These are phyloP conservation scores for Grus americana DNA, from an alignment of 2,113 vertebrate species.

Conservation along the genomic window DNA sequence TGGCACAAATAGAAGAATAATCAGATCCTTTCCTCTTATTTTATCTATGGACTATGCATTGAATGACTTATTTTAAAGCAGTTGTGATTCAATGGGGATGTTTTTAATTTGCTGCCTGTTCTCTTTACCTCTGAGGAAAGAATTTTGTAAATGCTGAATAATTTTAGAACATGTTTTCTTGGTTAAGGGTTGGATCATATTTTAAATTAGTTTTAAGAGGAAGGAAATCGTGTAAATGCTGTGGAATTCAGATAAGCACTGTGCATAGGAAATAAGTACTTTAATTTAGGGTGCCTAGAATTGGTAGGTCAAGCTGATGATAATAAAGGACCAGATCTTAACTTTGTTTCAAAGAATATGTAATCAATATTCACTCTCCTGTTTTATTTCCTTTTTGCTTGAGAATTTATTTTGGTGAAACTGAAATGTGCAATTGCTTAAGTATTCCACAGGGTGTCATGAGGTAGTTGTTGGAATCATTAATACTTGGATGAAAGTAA, in stretches of 20 bases:
- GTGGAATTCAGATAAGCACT: slow-evolving; percentile 72
- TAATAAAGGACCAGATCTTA: slow-evolving; percentile 49
- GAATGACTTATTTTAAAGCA: slow-evolving; percentile 44
- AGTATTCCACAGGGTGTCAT: slow-evolving; percentile 84
- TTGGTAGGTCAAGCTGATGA: slow-evolving; percentile 47
- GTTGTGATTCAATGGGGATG: slow-evolving; percentile 58
- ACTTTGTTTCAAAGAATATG: slow-evolving; percentile 30
- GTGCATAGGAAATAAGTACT: slow-evolving; percentile 56
- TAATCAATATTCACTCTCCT: slow-evolving; percentile 47
- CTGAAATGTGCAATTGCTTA: slow-evolving; percentile 58
- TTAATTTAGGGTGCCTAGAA: slow-evolving; percentile 57
- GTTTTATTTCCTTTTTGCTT: slow-evolving; percentile 3
- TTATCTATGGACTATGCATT: slow-evolving; percentile 14
- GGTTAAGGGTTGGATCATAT: slow-evolving; percentile 74
- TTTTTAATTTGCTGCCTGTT: slow-evolving; percentile 73
- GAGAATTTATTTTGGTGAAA: slow-evolving; percentile 11
- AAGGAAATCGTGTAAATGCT: slow-evolving; percentile 74
- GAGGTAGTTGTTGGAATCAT: slow-evolving; percentile 68
- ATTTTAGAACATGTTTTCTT: slow-evolving; percentile 76
- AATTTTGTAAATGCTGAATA: slow-evolving; percentile 73
- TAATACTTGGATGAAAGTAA: slow-evolving; percentile 18
- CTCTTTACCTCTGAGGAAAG: slow-evolving; percentile 71
- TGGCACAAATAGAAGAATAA: slow-evolving; percentile 14
- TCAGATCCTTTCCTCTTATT: slow-evolving; percentile 32
- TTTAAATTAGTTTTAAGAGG: slow-evolving; percentile 76